Evolutionary conservation across 1,140 invertebrate genomes (phyloP), one percentile per base, ranked within the genome.

Genomic region (Drosophila athabasca): DNA sequence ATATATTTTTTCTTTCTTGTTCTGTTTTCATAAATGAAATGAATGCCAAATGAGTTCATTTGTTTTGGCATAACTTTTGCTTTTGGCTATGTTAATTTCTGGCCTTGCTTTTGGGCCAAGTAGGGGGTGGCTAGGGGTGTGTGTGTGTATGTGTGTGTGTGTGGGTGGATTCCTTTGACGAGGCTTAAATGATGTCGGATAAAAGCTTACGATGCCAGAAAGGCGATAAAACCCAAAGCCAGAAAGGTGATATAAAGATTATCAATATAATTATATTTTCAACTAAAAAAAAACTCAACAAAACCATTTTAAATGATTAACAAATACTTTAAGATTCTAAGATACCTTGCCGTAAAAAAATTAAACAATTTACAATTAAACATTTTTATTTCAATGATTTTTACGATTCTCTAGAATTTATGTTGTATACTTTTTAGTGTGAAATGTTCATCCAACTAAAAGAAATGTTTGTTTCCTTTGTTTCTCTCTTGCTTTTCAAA

Each of bases 21-120:
- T 69, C 68, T 69, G 67, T 70, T 58, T 70, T 22, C 45, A 26
- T 15, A 44, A 58, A 70, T 69, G 67, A 69, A 69, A 69, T 69
- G 66, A 70, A 70, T 70, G 52, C 67, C 64, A 70, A 70, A 70
- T 70, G 65, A 70, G 65, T 58, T 70, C 45, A 35, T 69, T 69
- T 69, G 52, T 69, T 69, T 69, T 49, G 45, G 26, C 64, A 58
- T 11, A 68, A 69, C 67, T 69, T 69, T 69, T 35, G 35, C 51
- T 22, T 50, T 69, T 69, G 45, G 68, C 31, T 24, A 29, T 9
- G 4, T 39, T 39, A 39, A 69, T 57, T 69, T 43, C 17, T 43
- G 50, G 3, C 35, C 11, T 3, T 8, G 11, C 35, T 39, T 39
- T 39, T 13, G 35, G 3, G 35, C 35, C 35, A 1, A 19, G 48